Conservation (phyloP, 2,113 vertebrate species). For the western clawed frog (Xenopus tropicalis) region UCB_Xtro_10.0 CM004445.2:66055001-66055500, state of each 20-base stretch:
- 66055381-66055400: slow-evolving; percentile 4
- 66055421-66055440: slow-evolving; percentile 35
- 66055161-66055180: slow-evolving; percentile 18
- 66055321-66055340: neutral
- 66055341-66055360: neutral
- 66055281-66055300: neutral
- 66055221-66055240: slow-evolving; percentile 10
- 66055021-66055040: neutral
- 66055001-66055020: too few relatives aligned
- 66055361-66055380: neutral
- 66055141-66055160: slow-evolving; percentile 23
- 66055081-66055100: slow-evolving; percentile 16
- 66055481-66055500: slow-evolving; percentile 18
- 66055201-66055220: slow-evolving; percentile 20
- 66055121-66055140: slow-evolving; percentile 8
- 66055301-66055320: neutral
- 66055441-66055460: slow-evolving; percentile 34
- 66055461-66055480: slow-evolving; percentile 41
- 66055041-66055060: slow-evolving; percentile 21
- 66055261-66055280: slow-evolving; percentile 1
- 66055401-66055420: slow-evolving; percentile 12
- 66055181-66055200: slow-evolving; percentile 19
- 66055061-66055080: slow-evolving; percentile 12
- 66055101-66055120: slow-evolving; percentile 12
- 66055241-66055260: slow-evolving; percentile 12